phyloP scores from a whole-genome alignment of 2,888 invertebrate genomes.

The Polymixis flavicincta region DNA sequence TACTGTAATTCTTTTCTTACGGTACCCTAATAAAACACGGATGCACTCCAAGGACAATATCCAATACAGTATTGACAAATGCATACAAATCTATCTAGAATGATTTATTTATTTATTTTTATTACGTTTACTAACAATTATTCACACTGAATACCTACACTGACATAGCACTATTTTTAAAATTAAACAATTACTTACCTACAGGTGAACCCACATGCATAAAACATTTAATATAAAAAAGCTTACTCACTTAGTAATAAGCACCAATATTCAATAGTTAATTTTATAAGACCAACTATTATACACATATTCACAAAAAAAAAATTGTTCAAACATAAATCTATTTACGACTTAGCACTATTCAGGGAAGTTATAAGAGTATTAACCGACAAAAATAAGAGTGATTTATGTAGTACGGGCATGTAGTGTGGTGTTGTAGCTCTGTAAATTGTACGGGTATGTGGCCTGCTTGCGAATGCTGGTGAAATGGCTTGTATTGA shows the following conservation, averaged over 20 bases:
- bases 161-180: too few relatives aligned
- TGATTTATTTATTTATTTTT: neutral
- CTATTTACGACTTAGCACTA: conserved; percentile 27
- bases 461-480: conserved; percentile 45
- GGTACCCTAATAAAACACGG: neutral
- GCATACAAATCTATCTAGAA: conserved; percentile 14
- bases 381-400: conserved; percentile 61
- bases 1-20: neutral
- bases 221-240: too few relatives aligned
- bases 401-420: conserved; percentile 54
- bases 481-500: conserved; percentile 64
- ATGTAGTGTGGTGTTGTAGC: conserved; percentile 49
- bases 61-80: neutral
- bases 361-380: conserved; percentile 43
- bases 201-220: too few relatives aligned
- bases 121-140: too few relatives aligned
- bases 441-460: conserved; percentile 52
- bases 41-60: neutral
- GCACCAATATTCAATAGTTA: too few relatives aligned
- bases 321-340: conserved; percentile 26
- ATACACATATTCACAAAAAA: neutral
- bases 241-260: too few relatives aligned
- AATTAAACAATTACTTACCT: too few relatives aligned
- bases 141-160: too few relatives aligned
- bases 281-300: neutral